Percentiles rank a stretch among this genome's conserved stretches.
Evolutionary conservation across 2,113 vertebrate species (phyloP).

Genomic region (Hippocampus mohnikei): DNA sequence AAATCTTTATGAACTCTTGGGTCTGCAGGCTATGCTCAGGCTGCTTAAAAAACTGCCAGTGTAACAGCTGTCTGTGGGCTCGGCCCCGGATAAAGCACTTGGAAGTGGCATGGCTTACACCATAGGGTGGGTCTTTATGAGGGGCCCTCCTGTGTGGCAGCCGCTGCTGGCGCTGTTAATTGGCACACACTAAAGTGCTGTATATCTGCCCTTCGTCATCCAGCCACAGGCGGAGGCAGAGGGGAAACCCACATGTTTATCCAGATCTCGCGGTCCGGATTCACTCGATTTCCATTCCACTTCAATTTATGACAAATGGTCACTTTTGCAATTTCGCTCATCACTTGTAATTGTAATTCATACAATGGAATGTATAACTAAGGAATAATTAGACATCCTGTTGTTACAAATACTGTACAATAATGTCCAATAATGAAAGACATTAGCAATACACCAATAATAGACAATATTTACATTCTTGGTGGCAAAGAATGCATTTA

Average conservation of each 20-base stretch:
- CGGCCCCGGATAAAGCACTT: conserved; percentile 68
- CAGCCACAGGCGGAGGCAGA: conserved; percentile 57
- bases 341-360: conserved; percentile 1
- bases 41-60: conserved; percentile 70
- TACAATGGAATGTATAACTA: not conserved
- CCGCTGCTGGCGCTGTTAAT: conserved; percentile 74
- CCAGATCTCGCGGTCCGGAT: conserved; percentile 41
- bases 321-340: conserved; percentile 1
- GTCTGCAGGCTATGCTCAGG: conserved; percentile 56
- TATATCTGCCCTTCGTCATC: conserved; percentile 75
- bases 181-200: conserved; percentile 71
- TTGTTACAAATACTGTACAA: too few species aligned
- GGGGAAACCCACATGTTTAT: conserved; percentile 67
- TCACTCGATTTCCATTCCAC: conserved; percentile 8
- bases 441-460: too few species aligned
- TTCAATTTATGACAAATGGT: conserved; percentile 11
- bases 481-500: too few species aligned
- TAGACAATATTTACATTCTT: too few species aligned
- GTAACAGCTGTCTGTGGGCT: conserved; percentile 71
- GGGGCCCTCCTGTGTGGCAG: conserved; percentile 69
- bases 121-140: conserved; percentile 73
- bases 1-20: conserved; percentile 75
- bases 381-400: not conserved
- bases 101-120: conserved; percentile 69
- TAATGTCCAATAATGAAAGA: too few species aligned